Percentiles rank a stretch among this genome's conserved stretches.
phyloP scores from a whole-genome alignment of 2,888 invertebrate genomes.

The Synergus japonicus region DNA sequence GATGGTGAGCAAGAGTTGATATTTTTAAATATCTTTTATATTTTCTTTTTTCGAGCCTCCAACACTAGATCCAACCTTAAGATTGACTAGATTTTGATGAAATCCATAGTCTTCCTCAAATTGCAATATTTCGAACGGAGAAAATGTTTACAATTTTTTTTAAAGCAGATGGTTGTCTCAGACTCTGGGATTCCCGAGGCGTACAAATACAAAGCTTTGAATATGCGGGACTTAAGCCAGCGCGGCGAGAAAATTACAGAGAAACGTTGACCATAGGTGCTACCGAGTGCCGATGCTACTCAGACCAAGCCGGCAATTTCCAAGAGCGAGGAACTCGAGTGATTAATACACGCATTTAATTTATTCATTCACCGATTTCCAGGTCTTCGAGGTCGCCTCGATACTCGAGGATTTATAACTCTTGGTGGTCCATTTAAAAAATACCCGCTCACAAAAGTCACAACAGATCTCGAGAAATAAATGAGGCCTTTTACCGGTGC shows the following conservation, averaged over 20 bases:
- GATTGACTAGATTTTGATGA: not conserved
- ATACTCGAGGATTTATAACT: constrained; percentile 6
- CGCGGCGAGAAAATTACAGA: constrained; percentile 74
- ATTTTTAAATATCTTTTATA: not conserved
- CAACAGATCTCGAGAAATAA: not conserved
- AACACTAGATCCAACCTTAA: not conserved
- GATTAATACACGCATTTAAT: constrained; percentile 71
- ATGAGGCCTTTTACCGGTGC: not conserved
- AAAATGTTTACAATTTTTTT: not conserved
- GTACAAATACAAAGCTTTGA: constrained; percentile 16
- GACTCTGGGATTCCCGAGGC: constrained; percentile 1
- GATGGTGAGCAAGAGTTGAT: constrained; percentile 76
- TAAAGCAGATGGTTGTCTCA: not conserved
- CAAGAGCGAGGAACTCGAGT: constrained; percentile 65
- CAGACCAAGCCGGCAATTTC: constrained; percentile 65
- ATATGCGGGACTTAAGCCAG: constrained; percentile 44
- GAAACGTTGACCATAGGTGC: constrained; percentile 56
- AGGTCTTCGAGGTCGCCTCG: constrained; percentile 36
- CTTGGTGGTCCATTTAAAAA: constrained; percentile 24
- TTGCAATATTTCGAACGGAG: no score
- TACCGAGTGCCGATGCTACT: constrained; percentile 61
- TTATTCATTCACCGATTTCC: constrained; percentile 67
- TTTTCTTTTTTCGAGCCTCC: not conserved
- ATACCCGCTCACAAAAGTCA: not conserved
- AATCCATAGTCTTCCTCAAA: not conserved